A percentile compares a stretch with the other conserved stretches of the same genome.
Conservation (phyloP, 2,888 invertebrate species). For the Neocrepidodera transversa region DNA sequence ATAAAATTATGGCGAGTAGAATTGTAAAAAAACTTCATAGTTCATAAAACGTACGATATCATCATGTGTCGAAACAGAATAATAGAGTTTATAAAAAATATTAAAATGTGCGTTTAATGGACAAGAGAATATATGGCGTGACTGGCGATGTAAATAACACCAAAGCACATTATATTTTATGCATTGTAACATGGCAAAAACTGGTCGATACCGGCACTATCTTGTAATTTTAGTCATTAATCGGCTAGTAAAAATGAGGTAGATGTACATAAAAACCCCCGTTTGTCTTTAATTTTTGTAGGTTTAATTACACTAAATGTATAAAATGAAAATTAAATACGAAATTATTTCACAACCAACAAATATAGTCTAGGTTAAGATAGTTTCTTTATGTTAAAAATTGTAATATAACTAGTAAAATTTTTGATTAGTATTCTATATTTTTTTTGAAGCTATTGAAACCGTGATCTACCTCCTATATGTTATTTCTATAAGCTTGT, state of each 20-base stretch:
- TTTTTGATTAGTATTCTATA: not conserved
- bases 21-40: no score
- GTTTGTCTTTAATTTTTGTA: conserved; percentile 4
- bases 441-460: no score
- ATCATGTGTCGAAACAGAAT: conserved; percentile 1
- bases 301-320: not conserved
- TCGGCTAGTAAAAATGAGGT: conserved; percentile 20
- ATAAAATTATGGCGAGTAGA: no score
- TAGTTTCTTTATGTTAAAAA: no score
- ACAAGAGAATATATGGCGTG: conserved; percentile 15
- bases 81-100: not conserved
- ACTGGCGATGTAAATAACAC: conserved; percentile 22
- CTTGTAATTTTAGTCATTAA: conserved; percentile 28
- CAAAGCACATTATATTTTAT: conserved; percentile 25
- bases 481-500: no score
- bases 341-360: no score
- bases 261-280: conserved; percentile 10
- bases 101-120: conserved; percentile 14
- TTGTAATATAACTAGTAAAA: not conserved
- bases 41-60: no score
- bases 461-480: no score
- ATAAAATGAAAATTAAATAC: no score
- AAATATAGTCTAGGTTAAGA: no score
- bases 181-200: conserved; percentile 23
- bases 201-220: conserved; percentile 21